Evolutionary conservation across 2,888 invertebrate genomes (phyloP), one percentile per base, ranked within the genome.

Genomic region (Caenorhabditis sp.): DNA sequence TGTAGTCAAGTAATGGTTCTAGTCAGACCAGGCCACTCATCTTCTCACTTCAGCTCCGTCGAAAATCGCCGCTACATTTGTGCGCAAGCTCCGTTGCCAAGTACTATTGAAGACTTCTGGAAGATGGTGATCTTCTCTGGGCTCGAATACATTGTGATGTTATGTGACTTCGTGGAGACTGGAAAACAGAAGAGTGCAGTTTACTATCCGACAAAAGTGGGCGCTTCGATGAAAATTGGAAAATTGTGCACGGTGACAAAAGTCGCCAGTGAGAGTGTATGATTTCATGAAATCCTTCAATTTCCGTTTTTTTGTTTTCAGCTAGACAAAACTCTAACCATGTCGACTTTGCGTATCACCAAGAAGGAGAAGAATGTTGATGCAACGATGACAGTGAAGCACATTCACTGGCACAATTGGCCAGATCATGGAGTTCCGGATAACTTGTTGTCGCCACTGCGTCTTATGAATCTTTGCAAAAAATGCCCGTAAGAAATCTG

Each of bases 81-180:
- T 56, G 76, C 89, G 7, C 89, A 89, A 61, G 86, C 88, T n/a
- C 89, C 89, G 3, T 58, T 89, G 24, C 61, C 54, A 4, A 66
- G 73, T 16, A 88, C 89, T 2, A 69, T 85, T 1, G 80, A 76
- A 54, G 83, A 86, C 19, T 89, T 89, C 59, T 89, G 89, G 89
- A 70, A 79, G 49, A 88, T 89, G 89, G 61, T 84, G 19, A 54
- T 86, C 24, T 63, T 82, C 44, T 82, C 87, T 54, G 76, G 68
- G 12, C 31, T 68, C 12, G 84, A 79, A 49, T 73, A 54, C 28
- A 82, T 86, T 41, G 82, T 86, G 19, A 84, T 84, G 86, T 47
- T 86, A 44, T 86, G 86, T 49, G 86, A 84, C 26, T 24, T 84
- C 4, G 47, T 80, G 49, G 86, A 86, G 59, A 59, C 70, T 22